These are phyloP conservation scores for Diorhabda sublineata DNA, from an alignment of 1,140 invertebrate genomes.

Conservation along the genomic window DNA sequence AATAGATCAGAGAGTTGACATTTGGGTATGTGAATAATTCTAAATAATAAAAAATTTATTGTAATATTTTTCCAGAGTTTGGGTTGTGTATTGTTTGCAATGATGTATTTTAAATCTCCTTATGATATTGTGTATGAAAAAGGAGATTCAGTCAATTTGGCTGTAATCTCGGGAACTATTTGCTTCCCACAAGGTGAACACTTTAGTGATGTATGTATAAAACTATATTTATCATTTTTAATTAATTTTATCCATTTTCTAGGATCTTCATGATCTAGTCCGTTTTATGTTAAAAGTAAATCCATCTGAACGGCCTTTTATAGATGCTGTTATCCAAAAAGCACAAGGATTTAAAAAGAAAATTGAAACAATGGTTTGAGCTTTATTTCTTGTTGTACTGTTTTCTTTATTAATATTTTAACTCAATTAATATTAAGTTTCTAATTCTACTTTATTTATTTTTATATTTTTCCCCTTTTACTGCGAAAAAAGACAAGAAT, in stretches of 20 bases:
- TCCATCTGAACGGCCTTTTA: conserved; percentile 70
- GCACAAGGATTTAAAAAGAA: conserved; percentile 43
- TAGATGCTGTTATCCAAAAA: conserved; percentile 63
- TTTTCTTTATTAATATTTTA: no score
- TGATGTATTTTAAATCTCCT: conserved; percentile 82
- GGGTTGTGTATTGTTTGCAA: conserved; percentile 79
- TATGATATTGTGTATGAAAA: conserved; percentile 81
- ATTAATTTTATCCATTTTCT: conserved; percentile 30
- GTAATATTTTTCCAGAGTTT: conserved; percentile 63
- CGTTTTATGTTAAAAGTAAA: conserved; percentile 68
- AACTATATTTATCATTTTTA: conserved; percentile 5
- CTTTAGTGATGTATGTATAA: conserved; percentile 56
- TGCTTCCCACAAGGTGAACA: conserved; percentile 67
- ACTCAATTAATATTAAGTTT: no score
- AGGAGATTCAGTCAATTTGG: conserved; percentile 82
- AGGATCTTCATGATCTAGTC: conserved; percentile 70
- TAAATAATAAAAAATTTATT: not conserved
- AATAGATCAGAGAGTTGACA: conserved; percentile 81
- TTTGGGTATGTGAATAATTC: conserved; percentile 63
- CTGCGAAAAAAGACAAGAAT: no score
- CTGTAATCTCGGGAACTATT: conserved; percentile 73
- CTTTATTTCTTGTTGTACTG: not conserved
- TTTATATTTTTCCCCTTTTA: no score
- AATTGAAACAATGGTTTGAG: conserved; percentile 32
- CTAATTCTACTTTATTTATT: no score